Percentiles rank a stretch among this genome's conserved stretches.
These are phyloP conservation scores for Ammodytes dubius DNA, from an alignment of 2,113 vertebrate species.

Conservation along the genomic window DNA sequence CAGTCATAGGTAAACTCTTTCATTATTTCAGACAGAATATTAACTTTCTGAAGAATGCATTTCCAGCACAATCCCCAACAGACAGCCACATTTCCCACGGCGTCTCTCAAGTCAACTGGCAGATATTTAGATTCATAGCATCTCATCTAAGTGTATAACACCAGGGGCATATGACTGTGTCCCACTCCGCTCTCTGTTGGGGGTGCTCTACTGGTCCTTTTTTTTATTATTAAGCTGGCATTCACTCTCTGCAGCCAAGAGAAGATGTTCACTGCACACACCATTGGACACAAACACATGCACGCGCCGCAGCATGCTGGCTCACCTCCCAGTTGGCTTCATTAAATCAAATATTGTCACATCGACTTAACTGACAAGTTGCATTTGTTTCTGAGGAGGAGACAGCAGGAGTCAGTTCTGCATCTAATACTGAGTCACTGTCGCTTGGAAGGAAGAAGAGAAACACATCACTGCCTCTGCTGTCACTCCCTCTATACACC, in stretches of 20 bases:
- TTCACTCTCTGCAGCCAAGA: slow-evolving; percentile 61
- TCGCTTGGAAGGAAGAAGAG: slow-evolving; percentile 43
- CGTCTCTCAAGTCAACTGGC: slow-evolving; percentile 42
- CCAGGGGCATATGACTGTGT: slow-evolving; percentile 46
- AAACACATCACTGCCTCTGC: slow-evolving; percentile 32
- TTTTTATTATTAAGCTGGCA: slow-evolving; percentile 58
- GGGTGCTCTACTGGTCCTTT: slow-evolving; percentile 59
- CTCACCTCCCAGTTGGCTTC: slow-evolving; percentile 55
- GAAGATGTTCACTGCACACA: slow-evolving; percentile 44
- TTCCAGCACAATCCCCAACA: slow-evolving; percentile 38
- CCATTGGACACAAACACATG: slow-evolving; percentile 26
- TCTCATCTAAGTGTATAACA: slow-evolving; percentile 67
- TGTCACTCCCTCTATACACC: background rate
- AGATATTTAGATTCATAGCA: slow-evolving; percentile 63
- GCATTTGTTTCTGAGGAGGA: slow-evolving; percentile 22
- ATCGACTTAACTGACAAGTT: slow-evolving; percentile 42
- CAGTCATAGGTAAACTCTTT: slow-evolving; percentile 1
- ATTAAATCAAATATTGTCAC: slow-evolving; percentile 65
- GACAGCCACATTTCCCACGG: slow-evolving; percentile 26
- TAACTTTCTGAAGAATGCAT: slow-evolving; percentile 40
- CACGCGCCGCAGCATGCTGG: slow-evolving; percentile 10
- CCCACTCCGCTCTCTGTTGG: slow-evolving; percentile 35
- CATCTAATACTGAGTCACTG: slow-evolving; percentile 62
- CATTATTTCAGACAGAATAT: slow-evolving; percentile 12
- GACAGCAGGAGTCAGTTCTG: slow-evolving; percentile 51